Evolutionary conservation across 2,797 vertebrate species (phyloP).

Genomic region (Sebastes vulpes): DNA sequence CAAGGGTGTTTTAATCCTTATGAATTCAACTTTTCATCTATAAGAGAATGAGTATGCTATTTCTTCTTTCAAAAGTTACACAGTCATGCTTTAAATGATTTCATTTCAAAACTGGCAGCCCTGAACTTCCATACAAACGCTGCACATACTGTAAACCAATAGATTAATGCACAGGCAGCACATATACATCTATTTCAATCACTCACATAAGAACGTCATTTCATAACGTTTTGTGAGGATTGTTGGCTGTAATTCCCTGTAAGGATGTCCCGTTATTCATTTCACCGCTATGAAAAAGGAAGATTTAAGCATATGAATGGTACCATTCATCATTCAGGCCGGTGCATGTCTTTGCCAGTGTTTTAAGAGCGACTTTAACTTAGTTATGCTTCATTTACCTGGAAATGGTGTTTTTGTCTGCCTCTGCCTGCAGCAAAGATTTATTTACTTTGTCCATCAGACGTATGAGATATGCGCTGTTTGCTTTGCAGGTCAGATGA

Average conservation of each 20-base stretch:
- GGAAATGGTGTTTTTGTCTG: slow-evolving; percentile 22
- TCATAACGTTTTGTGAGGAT: background rate
- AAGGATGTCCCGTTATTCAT: background rate
- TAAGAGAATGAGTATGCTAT: background rate
- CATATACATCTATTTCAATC: background rate
- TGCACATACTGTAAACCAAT: background rate
- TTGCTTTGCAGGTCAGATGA: slow-evolving; percentile 30
- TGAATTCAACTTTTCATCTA: background rate
- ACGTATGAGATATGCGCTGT: slow-evolving; percentile 16
- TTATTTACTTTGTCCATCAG: slow-evolving; percentile 35
- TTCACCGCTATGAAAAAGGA: background rate
- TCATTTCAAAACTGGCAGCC: background rate
- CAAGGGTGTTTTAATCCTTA: background rate
- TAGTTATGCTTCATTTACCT: slow-evolving; percentile 51
- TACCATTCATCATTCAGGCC: slow-evolving; percentile 45
- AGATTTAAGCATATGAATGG: slow-evolving; percentile 29
- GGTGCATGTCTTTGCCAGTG: slow-evolving; percentile 31
- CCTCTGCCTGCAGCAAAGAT: slow-evolving; percentile 15
- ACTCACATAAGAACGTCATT: background rate
- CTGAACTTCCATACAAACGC: background rate
- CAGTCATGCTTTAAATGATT: background rate
- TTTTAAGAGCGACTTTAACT: slow-evolving; percentile 35
- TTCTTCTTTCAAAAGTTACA: background rate
- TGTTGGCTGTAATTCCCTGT: slow-evolving; percentile 4
- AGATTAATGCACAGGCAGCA: background rate